Evolutionary conservation across 2,888 invertebrate species (phyloP).

Genomic region (Zonitis immaculata): DNA sequence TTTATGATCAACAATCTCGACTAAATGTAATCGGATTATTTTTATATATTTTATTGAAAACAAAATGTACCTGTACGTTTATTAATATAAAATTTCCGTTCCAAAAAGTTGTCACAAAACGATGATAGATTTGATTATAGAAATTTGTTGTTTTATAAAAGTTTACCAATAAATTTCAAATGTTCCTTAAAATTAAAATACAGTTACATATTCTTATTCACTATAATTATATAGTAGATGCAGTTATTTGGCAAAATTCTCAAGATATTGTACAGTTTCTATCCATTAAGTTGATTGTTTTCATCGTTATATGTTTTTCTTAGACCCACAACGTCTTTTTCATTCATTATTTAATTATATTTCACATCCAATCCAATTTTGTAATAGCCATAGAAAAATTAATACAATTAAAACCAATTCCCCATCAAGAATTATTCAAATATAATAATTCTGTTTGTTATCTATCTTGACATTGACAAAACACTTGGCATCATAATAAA

Average conservation of each 20-base stretch:
- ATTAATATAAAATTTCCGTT: background rate
- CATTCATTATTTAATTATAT: background rate
- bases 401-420: too few species aligned
- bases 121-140: background rate
- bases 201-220: too few species aligned
- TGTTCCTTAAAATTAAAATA: background rate
- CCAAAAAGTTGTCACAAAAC: background rate
- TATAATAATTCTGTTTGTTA: too few species aligned
- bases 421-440: too few species aligned
- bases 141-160: too few species aligned
- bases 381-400: too few species aligned
- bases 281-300: conserved; percentile 1
- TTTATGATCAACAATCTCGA: background rate
- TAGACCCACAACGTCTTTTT: background rate
- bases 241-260: too few species aligned
- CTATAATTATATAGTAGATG: too few species aligned
- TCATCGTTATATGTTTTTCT: background rate
- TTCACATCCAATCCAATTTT: background rate
- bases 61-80: too few species aligned
- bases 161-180: background rate
- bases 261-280: background rate
- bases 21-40: background rate
- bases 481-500: too few species aligned
- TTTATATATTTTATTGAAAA: background rate
- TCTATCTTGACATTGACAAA: too few species aligned